These are phyloP conservation scores for Carduelis carduelis DNA, from an alignment of 2,797 vertebrate genomes.

Conservation along the genomic window DNA sequence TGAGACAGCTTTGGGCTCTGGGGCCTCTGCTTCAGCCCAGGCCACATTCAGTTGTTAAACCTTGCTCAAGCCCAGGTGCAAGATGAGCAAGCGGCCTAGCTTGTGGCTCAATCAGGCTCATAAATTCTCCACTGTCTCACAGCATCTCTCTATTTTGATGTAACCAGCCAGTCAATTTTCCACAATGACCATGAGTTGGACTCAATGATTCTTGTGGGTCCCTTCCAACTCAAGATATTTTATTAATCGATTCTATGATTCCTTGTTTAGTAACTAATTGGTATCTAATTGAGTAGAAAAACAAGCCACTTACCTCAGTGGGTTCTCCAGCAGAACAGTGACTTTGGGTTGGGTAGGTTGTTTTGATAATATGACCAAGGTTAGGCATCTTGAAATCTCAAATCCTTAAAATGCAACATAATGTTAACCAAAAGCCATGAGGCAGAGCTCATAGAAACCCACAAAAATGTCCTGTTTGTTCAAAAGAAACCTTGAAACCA, in stretches of 20 bases:
- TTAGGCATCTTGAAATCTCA: neutral
- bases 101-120: neutral
- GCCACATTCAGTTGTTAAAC: neutral
- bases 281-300: neutral
- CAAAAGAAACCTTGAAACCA: neutral
- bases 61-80: neutral
- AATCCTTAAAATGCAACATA: neutral
- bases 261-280: neutral
- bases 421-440: neutral
- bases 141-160: neutral
- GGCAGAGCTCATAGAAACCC: neutral
- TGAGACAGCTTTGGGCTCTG: accelerated
- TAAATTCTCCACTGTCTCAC: neutral
- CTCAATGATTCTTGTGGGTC: neutral
- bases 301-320: neutral
- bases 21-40: neutral
- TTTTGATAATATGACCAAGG: neutral
- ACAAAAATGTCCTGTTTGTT: neutral
- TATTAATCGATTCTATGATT: neutral
- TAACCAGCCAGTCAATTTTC: neutral
- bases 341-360: neutral
- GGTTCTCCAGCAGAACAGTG: neutral
- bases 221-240: neutral
- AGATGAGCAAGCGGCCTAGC: neutral
- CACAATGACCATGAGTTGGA: neutral